Evolutionary conservation across 2,797 vertebrate genomes (phyloP), one percentile per base, ranked within the genome.

Genomic region (Petrocephalus schoutedeni): DNA sequence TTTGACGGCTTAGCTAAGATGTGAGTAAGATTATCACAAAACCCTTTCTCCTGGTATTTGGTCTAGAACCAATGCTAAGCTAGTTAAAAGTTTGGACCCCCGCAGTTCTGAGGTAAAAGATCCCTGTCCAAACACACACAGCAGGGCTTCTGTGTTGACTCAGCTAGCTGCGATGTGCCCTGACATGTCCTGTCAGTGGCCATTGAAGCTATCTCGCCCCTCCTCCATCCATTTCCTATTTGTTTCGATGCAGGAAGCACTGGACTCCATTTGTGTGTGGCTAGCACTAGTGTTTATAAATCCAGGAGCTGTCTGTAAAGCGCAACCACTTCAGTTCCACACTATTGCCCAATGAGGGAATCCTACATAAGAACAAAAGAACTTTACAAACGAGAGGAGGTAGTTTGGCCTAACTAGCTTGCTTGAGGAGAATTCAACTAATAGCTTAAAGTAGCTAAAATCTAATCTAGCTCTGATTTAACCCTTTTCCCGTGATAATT

Each of bases 151-250:
- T 8, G 32, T 32, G 32, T 36, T 28, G 28, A 56, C 84, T 32
- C 12, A 57, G 16, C 16, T 86, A n/a, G 32, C 28, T 41, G 32
- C 53, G 23, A 36, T 58, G 54, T 58, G 84, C 45, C 32, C 84
- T 86, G 54, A 86, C 56, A 58, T 86, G 84, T 86, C 84, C 84
- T 86, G 84, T 86, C 54, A 58, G 84, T 58, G 32, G 28, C 36
- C 56, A 59, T n/a, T 45, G 45, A 82, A 53, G 28, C 51, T 16
- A 14, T 32, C 32, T 10, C 32, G 4, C 56, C 53, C 56, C 32
- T 58, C 84, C 84, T 86, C 56, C 56, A 36, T 16, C 10, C 82
- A 85, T 58, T 86, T 86, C 84, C 53, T 16, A 21, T 58, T 57
- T 56, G n/a, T 32, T 41, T 58, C 59, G 84, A 85, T 86, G 54